Evolutionary conservation across 2,888 invertebrate species (phyloP).

Genomic region (Geotrupes spiniger): DNA sequence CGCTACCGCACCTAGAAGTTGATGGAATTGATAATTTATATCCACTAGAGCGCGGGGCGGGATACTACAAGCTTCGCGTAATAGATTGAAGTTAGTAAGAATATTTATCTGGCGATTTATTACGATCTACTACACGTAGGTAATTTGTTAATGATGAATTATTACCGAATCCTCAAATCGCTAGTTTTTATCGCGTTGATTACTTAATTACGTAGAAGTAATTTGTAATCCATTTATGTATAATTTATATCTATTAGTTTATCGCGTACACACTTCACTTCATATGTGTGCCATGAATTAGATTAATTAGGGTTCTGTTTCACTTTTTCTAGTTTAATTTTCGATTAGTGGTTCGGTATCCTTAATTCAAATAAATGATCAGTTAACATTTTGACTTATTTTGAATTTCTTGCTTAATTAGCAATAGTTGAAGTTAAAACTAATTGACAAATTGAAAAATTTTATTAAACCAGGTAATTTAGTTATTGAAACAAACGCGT

Average conservation of each 20-base stretch:
- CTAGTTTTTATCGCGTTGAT: slow-evolving; percentile 12
- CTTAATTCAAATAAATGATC: too few relatives aligned
- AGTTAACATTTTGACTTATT: too few relatives aligned
- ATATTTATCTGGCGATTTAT: slow-evolving; percentile 35
- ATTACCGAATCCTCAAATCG: slow-evolving; percentile 9
- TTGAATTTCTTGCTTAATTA: too few relatives aligned
- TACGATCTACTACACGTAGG: slow-evolving; percentile 18
- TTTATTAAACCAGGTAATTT: too few relatives aligned
- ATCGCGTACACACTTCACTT: neutral
- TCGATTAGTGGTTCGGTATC: too few relatives aligned
- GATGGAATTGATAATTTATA: slow-evolving; percentile 45
- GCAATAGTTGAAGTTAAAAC: too few relatives aligned
- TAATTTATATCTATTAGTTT: slow-evolving; percentile 11
- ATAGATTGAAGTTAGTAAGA: slow-evolving; percentile 33
- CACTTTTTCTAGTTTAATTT: too few relatives aligned
- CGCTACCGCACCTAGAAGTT: slow-evolving; percentile 39
- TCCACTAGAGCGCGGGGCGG: slow-evolving; percentile 32
- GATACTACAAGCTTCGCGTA: slow-evolving; percentile 15
- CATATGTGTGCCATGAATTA: neutral
- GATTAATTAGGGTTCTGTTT: slow-evolving; percentile 1
- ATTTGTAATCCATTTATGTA: slow-evolving; percentile 11
- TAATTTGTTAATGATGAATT: slow-evolving; percentile 12
- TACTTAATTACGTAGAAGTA: slow-evolving; percentile 11
- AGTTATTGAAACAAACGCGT: too few relatives aligned
- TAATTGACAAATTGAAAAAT: too few relatives aligned